These are phyloP conservation scores for Origma solitaria DNA, from an alignment of 2,113 vertebrate species.

Conservation along the genomic window DNA sequence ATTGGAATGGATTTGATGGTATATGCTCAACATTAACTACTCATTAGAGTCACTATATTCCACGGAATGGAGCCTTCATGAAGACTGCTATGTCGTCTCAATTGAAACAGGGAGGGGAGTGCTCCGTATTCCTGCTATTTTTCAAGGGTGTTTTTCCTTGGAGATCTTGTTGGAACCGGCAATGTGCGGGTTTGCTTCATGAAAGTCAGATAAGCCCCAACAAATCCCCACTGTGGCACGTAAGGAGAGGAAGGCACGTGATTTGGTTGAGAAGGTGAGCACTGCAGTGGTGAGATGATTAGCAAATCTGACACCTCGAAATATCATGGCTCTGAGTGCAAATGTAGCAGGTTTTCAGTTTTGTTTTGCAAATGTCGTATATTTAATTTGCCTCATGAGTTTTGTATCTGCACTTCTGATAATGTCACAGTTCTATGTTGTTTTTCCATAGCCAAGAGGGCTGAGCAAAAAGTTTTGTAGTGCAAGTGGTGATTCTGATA, in stretches of 20 bases:
- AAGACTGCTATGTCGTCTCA: background rate
- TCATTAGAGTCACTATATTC: background rate
- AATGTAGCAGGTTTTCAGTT: background rate
- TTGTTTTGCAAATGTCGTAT: background rate
- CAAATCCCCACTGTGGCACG: background rate
- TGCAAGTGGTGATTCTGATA: background rate
- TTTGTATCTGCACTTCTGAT: background rate
- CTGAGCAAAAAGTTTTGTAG: background rate
- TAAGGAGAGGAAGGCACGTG: background rate
- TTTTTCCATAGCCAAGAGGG: background rate
- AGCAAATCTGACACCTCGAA: background rate
- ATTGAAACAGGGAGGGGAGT: accelerated
- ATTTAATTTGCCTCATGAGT: background rate
- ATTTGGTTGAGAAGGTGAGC: background rate
- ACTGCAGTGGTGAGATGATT: background rate
- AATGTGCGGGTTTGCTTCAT: background rate
- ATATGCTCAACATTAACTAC: background rate
- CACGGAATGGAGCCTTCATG: background rate
- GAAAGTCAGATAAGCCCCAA: background rate
- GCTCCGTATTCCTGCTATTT: background rate
- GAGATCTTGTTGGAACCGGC: background rate
- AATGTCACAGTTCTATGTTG: background rate
- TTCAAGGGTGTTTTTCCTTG: background rate
- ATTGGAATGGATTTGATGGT: background rate
- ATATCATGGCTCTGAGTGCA: background rate